Evolutionary conservation across 2,113 vertebrate genomes (phyloP).

Genomic region (Tenebrosternarchus preto): DNA sequence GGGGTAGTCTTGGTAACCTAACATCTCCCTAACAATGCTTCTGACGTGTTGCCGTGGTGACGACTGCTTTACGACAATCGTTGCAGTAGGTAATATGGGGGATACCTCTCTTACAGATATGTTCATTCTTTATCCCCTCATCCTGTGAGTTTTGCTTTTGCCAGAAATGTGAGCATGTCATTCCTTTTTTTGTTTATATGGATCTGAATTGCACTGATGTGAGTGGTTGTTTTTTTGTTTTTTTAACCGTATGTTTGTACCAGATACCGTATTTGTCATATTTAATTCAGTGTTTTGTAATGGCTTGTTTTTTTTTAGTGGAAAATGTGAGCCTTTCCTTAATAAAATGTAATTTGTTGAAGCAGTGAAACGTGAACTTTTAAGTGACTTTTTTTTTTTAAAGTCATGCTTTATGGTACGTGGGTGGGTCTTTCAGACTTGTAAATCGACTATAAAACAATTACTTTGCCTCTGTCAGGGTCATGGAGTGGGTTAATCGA

Average conservation of each 20-base stretch:
- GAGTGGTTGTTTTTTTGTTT: too few relatives aligned
- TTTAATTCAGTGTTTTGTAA: slow-evolving; percentile 5
- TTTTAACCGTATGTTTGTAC: slow-evolving; percentile 8
- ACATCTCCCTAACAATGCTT: slow-evolving; percentile 36
- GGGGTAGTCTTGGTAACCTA: slow-evolving; percentile 36
- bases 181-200: background rate
- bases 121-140: background rate
- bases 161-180: background rate
- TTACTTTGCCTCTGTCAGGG: too few relatives aligned
- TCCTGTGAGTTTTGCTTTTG: background rate
- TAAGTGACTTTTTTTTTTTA: too few relatives aligned
- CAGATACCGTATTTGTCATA: background rate
- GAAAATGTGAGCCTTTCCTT: slow-evolving; percentile 1
- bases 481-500: too few relatives aligned
- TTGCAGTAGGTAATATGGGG: background rate
- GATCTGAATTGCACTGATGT: background rate
- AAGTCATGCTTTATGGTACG: too few relatives aligned
- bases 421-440: background rate
- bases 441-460: too few relatives aligned
- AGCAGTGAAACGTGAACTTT: background rate
- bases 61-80: slow-evolving; percentile 15
- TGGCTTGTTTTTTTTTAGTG: background rate
- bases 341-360: slow-evolving; percentile 20
- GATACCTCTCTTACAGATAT: background rate
- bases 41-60: slow-evolving; percentile 21